Percentiles rank a stretch among this genome's conserved stretches.
These are phyloP conservation scores for Tragelaphus imberbis DNA, from an alignment of 2,113 vertebrate species.

Conservation along the genomic window DNA sequence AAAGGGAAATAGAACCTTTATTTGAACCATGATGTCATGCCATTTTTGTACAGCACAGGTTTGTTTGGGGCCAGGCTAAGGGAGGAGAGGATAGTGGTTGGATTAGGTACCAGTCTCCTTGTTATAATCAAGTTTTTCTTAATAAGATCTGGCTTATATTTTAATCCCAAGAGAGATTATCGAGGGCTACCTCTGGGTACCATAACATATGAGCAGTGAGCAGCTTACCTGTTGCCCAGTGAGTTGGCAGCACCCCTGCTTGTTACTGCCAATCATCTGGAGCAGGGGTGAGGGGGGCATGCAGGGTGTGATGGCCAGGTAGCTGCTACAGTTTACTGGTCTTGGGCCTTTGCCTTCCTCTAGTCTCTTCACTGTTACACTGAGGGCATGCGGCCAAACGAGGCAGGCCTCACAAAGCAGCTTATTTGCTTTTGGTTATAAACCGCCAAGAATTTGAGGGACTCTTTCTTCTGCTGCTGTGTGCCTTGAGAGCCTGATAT, in stretches of 20 bases:
- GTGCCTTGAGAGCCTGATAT: neutral
- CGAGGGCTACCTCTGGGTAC: neutral
- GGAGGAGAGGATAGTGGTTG: neutral
- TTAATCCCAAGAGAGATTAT: neutral
- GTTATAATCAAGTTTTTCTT: neutral
- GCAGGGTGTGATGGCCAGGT: neutral
- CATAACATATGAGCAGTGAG: neutral
- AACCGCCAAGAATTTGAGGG: neutral
- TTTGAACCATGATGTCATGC: neutral
- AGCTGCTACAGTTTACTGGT: neutral
- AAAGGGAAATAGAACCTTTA: neutral
- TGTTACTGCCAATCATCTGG: conserved; percentile 12
- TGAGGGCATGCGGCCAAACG: neutral
- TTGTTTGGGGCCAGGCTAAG: neutral
- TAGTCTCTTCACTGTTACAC: neutral
- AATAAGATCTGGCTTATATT: neutral
- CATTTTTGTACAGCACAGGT: neutral
- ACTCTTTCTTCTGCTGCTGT: neutral
- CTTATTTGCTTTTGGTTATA: neutral
- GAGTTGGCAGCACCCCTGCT: neutral
- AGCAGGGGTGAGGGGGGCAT: neutral
- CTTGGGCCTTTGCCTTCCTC: neutral
- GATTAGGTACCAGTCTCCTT: neutral
- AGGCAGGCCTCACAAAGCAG: neutral
- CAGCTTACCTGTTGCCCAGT: neutral